A percentile compares a stretch with the other conserved stretches of the same genome.
Evolutionary conservation across 37 sponge, comb jelly and placozoan species (phyloP).

Genomic region (Geodia barretti): DNA sequence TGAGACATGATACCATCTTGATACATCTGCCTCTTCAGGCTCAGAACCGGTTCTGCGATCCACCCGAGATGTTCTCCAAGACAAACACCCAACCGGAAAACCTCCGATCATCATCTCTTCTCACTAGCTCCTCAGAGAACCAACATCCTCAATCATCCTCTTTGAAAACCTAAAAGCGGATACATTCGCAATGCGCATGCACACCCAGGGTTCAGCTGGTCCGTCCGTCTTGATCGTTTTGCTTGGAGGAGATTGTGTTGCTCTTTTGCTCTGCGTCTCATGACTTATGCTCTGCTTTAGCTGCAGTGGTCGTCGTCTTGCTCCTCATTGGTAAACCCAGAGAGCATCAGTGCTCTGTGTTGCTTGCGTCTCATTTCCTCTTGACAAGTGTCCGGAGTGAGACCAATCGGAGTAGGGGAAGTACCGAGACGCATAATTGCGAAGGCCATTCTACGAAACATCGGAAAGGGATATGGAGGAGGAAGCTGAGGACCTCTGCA

Average conservation of each 20-base stretch:
- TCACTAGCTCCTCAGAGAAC: background rate
- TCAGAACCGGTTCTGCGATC: background rate
- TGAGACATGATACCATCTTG: conserved; percentile 4
- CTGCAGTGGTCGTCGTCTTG: conserved; percentile 20
- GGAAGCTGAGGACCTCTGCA: too few species aligned
- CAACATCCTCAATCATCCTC: background rate
- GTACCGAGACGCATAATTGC: conserved; percentile 51
- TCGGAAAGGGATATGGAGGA: too few species aligned
- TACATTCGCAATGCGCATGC: too few species aligned
- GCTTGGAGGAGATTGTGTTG: conserved; percentile 33
- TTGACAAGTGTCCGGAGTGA: conserved; percentile 59
- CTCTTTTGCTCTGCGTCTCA: conserved; percentile 43
- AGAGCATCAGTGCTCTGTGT: too few species aligned
- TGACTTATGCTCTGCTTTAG: conserved; percentile 38
- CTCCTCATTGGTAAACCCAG: too few species aligned
- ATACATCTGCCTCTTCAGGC: background rate
- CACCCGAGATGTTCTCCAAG: conserved; percentile 2
- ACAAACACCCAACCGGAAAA: conserved; percentile 23
- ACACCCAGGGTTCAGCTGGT: conserved; percentile 46
- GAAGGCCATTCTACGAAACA: conserved; percentile 53
- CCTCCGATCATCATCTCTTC: background rate
- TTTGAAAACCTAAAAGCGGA: conserved; percentile 25
- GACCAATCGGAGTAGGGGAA: conserved; percentile 70
- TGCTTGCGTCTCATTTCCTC: conserved; percentile 47
- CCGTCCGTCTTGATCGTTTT: conserved; percentile 39